These are phyloP conservation scores for Rhagonycha fulva DNA, from an alignment of 2,888 invertebrate species.

Conservation along the genomic window DNA sequence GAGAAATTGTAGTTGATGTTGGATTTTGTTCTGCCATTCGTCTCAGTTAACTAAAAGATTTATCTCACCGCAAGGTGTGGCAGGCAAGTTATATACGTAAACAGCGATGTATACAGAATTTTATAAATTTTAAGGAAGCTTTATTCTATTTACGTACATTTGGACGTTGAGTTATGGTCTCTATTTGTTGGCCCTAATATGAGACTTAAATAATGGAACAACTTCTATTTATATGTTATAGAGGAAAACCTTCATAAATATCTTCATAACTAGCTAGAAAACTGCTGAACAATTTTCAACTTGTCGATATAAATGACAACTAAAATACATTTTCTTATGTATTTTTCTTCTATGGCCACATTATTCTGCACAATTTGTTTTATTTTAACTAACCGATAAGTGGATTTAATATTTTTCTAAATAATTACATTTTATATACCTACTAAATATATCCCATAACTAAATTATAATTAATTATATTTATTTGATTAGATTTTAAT, in stretches of 20 bases:
- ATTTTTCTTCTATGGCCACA: background rate
- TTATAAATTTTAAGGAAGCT: constrained; percentile 30
- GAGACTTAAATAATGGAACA: constrained; percentile 25
- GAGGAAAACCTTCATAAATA: constrained; percentile 27
- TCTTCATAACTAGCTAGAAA: constrained; percentile 11
- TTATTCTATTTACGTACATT: constrained; percentile 26
- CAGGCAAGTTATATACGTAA: constrained; percentile 27
- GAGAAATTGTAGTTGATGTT: constrained; percentile 41
- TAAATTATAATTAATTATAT: too few relatives aligned
- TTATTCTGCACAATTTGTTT: background rate
- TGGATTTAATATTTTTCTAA: background rate
- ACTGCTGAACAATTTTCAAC: constrained; percentile 10
- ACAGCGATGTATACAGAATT: constrained; percentile 28
- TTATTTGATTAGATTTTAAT: too few relatives aligned
- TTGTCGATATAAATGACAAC: constrained; percentile 7
- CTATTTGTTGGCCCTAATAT: constrained; percentile 27
- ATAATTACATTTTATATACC: too few relatives aligned
- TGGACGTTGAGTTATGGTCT: constrained; percentile 16
- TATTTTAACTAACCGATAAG: background rate
- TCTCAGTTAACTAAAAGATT: constrained; percentile 42
- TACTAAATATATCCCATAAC: too few relatives aligned
- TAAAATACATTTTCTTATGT: background rate
- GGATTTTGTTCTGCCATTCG: constrained; percentile 41
- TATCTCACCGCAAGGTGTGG: constrained; percentile 38
- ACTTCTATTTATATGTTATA: constrained; percentile 16